These are phyloP conservation scores for Heptranchias perlo DNA, from an alignment of 2,113 vertebrate species.

Conservation along the genomic window DNA sequence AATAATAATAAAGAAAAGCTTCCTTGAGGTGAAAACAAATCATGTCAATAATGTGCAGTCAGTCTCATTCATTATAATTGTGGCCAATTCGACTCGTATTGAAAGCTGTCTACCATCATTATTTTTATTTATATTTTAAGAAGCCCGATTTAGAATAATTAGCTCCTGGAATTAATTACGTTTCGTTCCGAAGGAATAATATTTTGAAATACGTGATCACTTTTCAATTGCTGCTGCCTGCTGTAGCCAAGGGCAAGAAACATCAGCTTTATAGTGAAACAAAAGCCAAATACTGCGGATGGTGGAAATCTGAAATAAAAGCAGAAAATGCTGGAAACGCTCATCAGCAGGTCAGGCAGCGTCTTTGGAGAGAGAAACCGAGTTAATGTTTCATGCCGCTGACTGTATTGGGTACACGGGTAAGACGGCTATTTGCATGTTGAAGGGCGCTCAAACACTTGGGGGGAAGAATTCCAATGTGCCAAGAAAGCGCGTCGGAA, in stretches of 20 bases:
- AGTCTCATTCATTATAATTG: background rate
- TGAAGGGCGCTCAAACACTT: background rate
- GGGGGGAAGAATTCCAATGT: no score
- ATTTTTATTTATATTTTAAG: background rate
- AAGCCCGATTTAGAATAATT: background rate
- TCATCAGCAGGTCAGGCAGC: background rate
- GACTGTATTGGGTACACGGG: background rate
- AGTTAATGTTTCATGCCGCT: background rate
- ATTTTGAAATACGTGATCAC: background rate
- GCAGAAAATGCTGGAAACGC: background rate
- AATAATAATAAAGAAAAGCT: slow-evolving; percentile 13
- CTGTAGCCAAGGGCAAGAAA: background rate
- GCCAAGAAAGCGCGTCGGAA: no score
- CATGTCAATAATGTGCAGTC: background rate
- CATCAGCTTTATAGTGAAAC: background rate
- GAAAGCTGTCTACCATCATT: background rate
- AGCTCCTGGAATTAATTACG: background rate
- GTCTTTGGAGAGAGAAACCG: background rate
- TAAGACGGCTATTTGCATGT: background rate
- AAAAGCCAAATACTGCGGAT: background rate
- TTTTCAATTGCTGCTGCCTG: background rate
- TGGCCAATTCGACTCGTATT: background rate
- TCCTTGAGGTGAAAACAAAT: slow-evolving; percentile 5
- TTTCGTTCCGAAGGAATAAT: background rate
- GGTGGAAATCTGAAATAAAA: background rate